phyloP scores from a whole-genome alignment of 2,113 vertebrate species.

The Diphyllodes magnificus region DNA sequence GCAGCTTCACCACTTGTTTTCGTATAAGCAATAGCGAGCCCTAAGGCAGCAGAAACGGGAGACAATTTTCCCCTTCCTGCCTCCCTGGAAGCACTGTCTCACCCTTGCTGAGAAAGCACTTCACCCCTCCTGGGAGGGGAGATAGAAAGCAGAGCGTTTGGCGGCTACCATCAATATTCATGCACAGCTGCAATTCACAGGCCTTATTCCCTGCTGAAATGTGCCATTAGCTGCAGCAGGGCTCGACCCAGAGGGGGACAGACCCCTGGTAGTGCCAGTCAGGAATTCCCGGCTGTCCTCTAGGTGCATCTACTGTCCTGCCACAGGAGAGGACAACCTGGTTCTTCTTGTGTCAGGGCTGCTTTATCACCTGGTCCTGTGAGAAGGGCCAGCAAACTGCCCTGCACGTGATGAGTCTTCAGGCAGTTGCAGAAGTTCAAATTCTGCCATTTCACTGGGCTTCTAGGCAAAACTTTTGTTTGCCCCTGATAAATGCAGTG shows the following conservation, averaged over 20 bases:
- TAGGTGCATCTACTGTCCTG: not conserved
- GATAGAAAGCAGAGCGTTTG: not conserved
- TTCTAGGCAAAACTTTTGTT: not conserved
- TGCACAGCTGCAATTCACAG: conserved; percentile 8
- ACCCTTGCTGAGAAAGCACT: conserved; percentile 57
- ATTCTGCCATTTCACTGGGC: not conserved
- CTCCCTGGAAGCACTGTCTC: conserved; percentile 19
- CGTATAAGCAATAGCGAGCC: not conserved
- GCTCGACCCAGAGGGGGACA: not conserved
- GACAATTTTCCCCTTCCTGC: conserved; percentile 25
- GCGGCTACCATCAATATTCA: conserved; percentile 43
- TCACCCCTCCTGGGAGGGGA: conserved; percentile 20
- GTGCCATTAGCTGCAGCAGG: not conserved
- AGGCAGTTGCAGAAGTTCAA: not conserved
- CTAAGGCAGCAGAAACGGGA: not conserved
- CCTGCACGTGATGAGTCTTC: not conserved
- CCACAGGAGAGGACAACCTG: not conserved
- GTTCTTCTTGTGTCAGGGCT: not conserved
- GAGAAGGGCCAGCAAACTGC: not conserved
- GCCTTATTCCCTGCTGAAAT: not conserved
- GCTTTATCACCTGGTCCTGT: not conserved
- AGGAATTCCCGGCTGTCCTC: not conserved
- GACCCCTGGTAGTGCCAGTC: not conserved
- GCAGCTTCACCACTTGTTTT: not conserved
- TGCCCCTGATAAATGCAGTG: not conserved